Conservation (phyloP, 2,888 invertebrate genomes). For the Pammene fasciana region DNA sequence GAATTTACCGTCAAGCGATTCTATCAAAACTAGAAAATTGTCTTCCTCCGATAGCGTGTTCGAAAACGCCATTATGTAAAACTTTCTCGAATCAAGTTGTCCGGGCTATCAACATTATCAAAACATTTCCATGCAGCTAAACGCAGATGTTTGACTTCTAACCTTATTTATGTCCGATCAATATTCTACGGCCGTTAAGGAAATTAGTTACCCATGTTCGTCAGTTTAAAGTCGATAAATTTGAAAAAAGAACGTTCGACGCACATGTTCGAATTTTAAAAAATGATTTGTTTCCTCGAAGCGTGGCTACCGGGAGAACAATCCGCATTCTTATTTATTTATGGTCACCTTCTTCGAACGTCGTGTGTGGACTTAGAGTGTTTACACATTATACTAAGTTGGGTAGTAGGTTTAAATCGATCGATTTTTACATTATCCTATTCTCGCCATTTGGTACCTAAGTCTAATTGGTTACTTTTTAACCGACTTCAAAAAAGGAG, state of each 20-base stretch:
- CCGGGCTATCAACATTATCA: conserved; percentile 26
- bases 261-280: conserved; percentile 36
- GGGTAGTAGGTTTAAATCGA: neutral
- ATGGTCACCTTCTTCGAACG: conserved; percentile 53
- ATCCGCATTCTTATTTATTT: conserved; percentile 53
- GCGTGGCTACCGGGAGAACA: conserved; percentile 55
- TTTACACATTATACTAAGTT: neutral
- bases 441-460: too few species aligned
- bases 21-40: neutral
- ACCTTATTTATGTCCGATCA: conserved; percentile 49
- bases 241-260: conserved; percentile 47
- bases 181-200: conserved; percentile 46
- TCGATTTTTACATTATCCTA: too few species aligned
- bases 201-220: conserved; percentile 39
- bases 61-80: conserved; percentile 21
- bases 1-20: neutral
- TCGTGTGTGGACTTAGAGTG: conserved; percentile 36
- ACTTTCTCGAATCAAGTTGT: conserved; percentile 34
- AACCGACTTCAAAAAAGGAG: too few species aligned
- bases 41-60: conserved; percentile 1
- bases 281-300: conserved; percentile 65
- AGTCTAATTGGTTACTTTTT: too few species aligned
- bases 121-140: conserved; percentile 38
- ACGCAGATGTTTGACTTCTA: conserved; percentile 32
- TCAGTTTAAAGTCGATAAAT: conserved; percentile 50